Percentiles rank a stretch among this genome's conserved stretches.
These are phyloP conservation scores for Pachyuromys duprasi DNA, from an alignment of 2,797 vertebrate genomes.

Conservation along the genomic window DNA sequence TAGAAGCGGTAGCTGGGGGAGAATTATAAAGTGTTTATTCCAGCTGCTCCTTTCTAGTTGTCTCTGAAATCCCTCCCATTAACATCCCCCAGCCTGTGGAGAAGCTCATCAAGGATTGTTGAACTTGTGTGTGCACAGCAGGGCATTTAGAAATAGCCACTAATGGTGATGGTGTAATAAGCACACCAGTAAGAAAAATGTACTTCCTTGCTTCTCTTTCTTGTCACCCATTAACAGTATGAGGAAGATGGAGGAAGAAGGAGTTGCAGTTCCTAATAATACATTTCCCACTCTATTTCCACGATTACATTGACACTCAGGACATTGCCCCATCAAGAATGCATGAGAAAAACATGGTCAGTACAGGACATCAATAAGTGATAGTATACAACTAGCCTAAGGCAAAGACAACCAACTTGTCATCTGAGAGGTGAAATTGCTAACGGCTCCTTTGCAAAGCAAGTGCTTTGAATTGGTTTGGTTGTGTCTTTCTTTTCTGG, in stretches of 20 bases:
- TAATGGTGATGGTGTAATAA: neutral
- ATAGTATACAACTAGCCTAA: constrained; percentile 1
- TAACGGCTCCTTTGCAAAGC: neutral
- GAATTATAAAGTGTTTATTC: constrained; percentile 51
- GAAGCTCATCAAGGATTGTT: constrained; percentile 30
- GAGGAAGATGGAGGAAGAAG: neutral
- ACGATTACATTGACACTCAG: constrained; percentile 18
- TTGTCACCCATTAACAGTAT: constrained; percentile 13
- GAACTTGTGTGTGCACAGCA: constrained; percentile 6
- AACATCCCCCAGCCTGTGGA: neutral
- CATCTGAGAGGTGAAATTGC: neutral
- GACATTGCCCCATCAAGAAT: neutral
- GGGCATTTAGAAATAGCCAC: constrained; percentile 15
- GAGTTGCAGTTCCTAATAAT: constrained; percentile 21
- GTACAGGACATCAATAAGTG: neutral
- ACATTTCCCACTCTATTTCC: neutral
- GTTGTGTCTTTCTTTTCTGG: neutral
- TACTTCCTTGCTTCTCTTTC: constrained; percentile 18
- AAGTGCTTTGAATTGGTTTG: constrained; percentile 40
- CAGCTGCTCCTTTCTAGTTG: constrained; percentile 2
- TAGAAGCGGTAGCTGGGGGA: neutral
- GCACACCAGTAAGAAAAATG: constrained; percentile 30
- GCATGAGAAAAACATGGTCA: neutral
- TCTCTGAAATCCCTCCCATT: constrained; percentile 15
- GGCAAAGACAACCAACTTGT: neutral